Evolutionary conservation across 2,113 vertebrate species (phyloP), one percentile per base, ranked within the genome.

Genomic region (Syrmaticus mikado): DNA sequence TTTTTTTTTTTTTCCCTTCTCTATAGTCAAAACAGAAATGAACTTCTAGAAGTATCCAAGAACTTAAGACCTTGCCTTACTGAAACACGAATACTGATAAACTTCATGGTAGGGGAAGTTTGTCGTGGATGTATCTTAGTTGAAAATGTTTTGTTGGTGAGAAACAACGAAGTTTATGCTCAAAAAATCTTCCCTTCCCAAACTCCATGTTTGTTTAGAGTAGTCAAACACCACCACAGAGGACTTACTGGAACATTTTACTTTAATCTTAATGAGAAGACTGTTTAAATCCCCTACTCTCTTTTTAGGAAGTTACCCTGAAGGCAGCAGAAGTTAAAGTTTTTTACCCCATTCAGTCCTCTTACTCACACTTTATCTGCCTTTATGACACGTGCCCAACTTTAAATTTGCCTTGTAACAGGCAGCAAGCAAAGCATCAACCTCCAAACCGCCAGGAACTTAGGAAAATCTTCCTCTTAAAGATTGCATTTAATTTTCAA

Each of bases 371-470:
- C 34, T 85, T 80, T 21, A 57, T 43, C 46, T 7, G 12, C 55
- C 32, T 60, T 57, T 65, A 75, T 2, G 1, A 62, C 34, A 27
- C 5, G 32, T 0, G 0, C 9, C 10, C 8, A 50, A 0, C 18
- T 62, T 79, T 18, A 81, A 71, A 74, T 50, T 43, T 80, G n/a
- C 15, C 22, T 67, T 19, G 13, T 30, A 55, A 85, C 61, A 92
- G 14, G 55, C 71, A 87, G 53, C 4, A 87, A 87, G 53, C 4
- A 87, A 79, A 74, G 46, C 8, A 1, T 45, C 36, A n/a, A 20
- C 80, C 71, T 78, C n/a, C 18, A 57, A 90, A 21, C 17, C 27
- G 48, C 10, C 21, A 27, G 21, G 22, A 74, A 43, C 43, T 78
- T 81, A 24, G 21, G 58, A 46, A 76, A 57, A n/a, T 43, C 52